Evolutionary conservation across 2,888 invertebrate species (phyloP), one percentile per base, ranked within the genome.

Genomic region (Microdon myrmicae): DNA sequence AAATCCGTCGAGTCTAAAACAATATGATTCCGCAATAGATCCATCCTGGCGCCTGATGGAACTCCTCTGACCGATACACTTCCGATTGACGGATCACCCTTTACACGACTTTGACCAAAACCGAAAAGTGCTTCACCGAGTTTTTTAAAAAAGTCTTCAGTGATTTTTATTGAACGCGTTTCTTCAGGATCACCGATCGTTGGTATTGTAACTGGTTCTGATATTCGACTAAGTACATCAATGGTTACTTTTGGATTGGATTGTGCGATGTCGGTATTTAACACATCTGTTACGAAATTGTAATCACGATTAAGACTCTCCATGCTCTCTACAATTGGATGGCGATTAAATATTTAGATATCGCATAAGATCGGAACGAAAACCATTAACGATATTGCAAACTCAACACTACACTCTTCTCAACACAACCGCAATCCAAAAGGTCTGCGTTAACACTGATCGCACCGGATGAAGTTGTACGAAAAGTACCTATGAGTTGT

Each of bases 51-150:
- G 12, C 35, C 45, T 1, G 14, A 8, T 20, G 34, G 10, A 17
- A 38, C 31, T 7, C 32, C 54, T 38, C 48, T 60, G 25, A 20
- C 31, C n/a, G 45, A 58, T 13, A 51, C 19, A 25, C 45, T n/a
- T n/a, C n/a, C 26, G 26, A 45, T 28, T 44, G 25, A 23, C n/a
- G 32, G 20, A 25, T 20, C 20, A n/a, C 12, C 12, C 25, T 34
- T 10, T 4, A 37, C 8, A 32, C 35, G 38, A 12, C 7, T 41
- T 16, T 67, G 66, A 35, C 59, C 69, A 4, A 69, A 77, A 58
- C 72, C 75, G 39, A 76, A 70, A 19, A 79, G 69, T 6, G 74
- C 72, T 8, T 74, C 76, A 29, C 78, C 77, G 44, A 79, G 67
- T 66, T 74, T 74, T 55, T 76, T 72, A 8, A 79, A 70, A 59